These are phyloP conservation scores for Nymphalis c-album DNA, from an alignment of 2,888 invertebrate genomes.

Conservation along the genomic window DNA sequence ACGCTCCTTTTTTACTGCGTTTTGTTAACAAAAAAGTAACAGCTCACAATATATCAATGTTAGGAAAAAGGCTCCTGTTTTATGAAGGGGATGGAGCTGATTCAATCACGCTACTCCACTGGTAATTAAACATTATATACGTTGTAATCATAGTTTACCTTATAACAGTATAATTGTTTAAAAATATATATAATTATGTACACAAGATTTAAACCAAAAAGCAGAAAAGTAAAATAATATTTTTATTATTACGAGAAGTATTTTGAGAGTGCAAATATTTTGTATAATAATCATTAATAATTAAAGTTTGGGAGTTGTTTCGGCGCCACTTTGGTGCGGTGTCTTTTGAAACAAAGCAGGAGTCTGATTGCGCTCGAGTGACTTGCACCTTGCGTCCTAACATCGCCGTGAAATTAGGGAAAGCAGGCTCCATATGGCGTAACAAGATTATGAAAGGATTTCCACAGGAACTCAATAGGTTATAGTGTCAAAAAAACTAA, in stretches of 20 bases:
- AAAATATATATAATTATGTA: no score
- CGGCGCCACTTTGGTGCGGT: conserved; percentile 38
- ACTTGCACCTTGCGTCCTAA: conserved; percentile 57
- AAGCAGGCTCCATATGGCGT: conserved; percentile 46
- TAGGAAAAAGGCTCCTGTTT: no score
- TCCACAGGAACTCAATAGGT: not conserved
- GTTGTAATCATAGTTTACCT: no score
- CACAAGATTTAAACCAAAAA: no score
- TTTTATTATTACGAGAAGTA: not conserved
- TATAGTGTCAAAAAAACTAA: conserved; percentile 5
- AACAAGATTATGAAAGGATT: conserved; percentile 3
- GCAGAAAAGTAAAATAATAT: no score
- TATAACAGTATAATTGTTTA: no score
- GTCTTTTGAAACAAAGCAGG: conserved; percentile 60
- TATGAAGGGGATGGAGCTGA: no score
- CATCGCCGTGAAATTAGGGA: conserved; percentile 53
- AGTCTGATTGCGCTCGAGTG: conserved; percentile 66
- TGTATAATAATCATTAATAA: not conserved
- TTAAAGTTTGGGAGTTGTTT: not conserved
- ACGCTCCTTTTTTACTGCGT: no score
- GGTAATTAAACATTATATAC: no score
- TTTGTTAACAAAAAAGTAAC: no score
- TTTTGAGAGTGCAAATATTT: not conserved
- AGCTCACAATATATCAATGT: no score
- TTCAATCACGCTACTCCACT: no score